A percentile compares a stretch with the other conserved stretches of the same genome.
Conservation (phyloP, 2,113 vertebrate species). For the Pontoporia blainvillei region DNA sequence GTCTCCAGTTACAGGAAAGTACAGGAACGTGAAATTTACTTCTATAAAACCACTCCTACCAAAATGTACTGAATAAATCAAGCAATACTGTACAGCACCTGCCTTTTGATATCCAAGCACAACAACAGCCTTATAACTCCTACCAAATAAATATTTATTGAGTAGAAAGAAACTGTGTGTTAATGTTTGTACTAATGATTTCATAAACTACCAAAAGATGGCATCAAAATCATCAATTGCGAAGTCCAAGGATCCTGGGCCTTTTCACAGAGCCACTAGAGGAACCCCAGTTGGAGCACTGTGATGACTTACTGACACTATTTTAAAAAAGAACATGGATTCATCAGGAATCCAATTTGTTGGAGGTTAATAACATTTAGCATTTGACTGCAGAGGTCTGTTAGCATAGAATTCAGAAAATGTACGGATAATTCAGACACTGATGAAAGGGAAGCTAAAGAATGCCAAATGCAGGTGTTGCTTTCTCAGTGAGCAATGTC, state of each 20-base stretch:
- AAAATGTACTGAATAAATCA: background rate
- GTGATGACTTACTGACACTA: constrained; percentile 30
- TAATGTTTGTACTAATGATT: background rate
- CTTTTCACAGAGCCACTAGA: background rate
- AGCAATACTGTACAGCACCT: background rate
- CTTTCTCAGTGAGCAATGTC: constrained; percentile 32
- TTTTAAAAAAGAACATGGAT: constrained; percentile 32
- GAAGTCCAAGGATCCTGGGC: background rate
- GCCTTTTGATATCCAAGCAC: background rate
- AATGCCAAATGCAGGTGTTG: constrained; percentile 9
- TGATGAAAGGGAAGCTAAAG: constrained; percentile 40
- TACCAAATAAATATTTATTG: background rate
- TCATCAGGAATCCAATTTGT: constrained; percentile 66
- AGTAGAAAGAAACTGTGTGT: background rate
- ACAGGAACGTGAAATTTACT: background rate
- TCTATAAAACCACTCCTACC: background rate
- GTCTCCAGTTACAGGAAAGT: background rate
- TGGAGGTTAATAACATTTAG: constrained; percentile 67
- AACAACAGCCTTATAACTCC: background rate
- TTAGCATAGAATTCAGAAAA: constrained; percentile 45
- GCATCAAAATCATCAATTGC: background rate
- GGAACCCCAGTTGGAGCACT: no score
- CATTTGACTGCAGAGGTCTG: constrained; percentile 56
- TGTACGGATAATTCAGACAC: constrained; percentile 44
- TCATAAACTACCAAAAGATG: background rate